phyloP scores from a whole-genome alignment of 2,113 vertebrate genomes.

The Corydoras sp. region DNA sequence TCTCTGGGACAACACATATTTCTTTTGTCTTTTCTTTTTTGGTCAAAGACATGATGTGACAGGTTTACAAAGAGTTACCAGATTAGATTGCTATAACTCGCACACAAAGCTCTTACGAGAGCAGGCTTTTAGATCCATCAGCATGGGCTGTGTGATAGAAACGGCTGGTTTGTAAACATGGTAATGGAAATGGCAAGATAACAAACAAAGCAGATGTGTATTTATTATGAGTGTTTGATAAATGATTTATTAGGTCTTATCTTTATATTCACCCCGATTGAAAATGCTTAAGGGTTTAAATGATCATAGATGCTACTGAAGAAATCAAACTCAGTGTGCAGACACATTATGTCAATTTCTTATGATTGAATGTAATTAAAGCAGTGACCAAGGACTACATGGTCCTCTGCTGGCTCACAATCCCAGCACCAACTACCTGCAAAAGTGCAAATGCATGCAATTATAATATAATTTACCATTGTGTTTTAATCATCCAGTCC shows the following conservation, averaged over 20 bases:
- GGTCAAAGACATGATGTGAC: slow-evolving; percentile 25
- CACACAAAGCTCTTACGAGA: slow-evolving; percentile 6
- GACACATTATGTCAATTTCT: neutral
- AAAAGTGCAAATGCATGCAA: neutral
- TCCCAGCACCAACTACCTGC: neutral
- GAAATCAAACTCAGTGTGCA: slow-evolving; percentile 2
- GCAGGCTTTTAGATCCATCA: slow-evolving; percentile 37
- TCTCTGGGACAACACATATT: neutral
- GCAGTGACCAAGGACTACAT: neutral
- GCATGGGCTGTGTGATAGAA: too few species aligned
- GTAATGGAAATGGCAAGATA: too few species aligned
- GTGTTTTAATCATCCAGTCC: too few species aligned
- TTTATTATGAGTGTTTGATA: too few species aligned
- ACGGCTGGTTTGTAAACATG: too few species aligned
- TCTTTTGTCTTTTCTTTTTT: neutral
- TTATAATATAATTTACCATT: neutral
- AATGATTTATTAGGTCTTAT: too few species aligned
- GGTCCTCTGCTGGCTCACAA: slow-evolving; percentile 26
- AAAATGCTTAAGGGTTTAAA: too few species aligned
- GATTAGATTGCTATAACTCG: neutral
- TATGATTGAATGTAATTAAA: neutral
- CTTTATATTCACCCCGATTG: too few species aligned
- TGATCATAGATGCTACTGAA: neutral
- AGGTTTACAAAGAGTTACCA: neutral
- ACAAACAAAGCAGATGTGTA: too few species aligned